phyloP scores from a whole-genome alignment of 2,113 vertebrate genomes.

The Megaceryle torquata region DNA sequence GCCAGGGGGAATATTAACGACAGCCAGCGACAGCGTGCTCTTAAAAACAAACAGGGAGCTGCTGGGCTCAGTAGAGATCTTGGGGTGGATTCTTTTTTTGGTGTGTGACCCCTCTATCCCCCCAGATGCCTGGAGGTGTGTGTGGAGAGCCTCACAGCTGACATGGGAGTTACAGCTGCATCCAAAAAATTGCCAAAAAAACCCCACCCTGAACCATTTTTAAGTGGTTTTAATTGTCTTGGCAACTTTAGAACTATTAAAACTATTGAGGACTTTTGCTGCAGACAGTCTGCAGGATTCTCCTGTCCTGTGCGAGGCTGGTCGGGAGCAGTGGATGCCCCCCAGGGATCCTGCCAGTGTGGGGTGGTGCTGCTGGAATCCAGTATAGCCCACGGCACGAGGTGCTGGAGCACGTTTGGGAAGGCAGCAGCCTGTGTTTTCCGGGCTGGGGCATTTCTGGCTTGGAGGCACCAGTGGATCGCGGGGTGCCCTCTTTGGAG shows the following conservation, averaged over 20 bases:
- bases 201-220: not conserved
- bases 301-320: not conserved
- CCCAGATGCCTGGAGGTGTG: not conserved
- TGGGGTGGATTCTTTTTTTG: not conserved
- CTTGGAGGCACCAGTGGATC: not conserved
- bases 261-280: not conserved
- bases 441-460: rapidly evolving
- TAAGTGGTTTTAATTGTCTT: not conserved
- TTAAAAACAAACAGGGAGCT: not conserved
- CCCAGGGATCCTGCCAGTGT: rapidly evolving
- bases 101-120: not conserved
- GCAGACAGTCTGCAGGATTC: not conserved
- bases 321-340: not conserved
- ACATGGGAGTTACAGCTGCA: not conserved
- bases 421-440: not conserved
- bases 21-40: rapidly evolving
- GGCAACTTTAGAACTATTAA: not conserved
- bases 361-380: not conserved
- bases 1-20: not conserved
- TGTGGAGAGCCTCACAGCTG: not conserved
- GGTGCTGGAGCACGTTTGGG: not conserved
- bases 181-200: rapidly evolving
- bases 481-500: not conserved
- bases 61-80: not conserved
- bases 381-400: rapidly evolving